Percentiles rank a stretch among this genome's conserved stretches.
phyloP scores from a whole-genome alignment of 2,888 invertebrate genomes.

The Athalia cordata region DNA sequence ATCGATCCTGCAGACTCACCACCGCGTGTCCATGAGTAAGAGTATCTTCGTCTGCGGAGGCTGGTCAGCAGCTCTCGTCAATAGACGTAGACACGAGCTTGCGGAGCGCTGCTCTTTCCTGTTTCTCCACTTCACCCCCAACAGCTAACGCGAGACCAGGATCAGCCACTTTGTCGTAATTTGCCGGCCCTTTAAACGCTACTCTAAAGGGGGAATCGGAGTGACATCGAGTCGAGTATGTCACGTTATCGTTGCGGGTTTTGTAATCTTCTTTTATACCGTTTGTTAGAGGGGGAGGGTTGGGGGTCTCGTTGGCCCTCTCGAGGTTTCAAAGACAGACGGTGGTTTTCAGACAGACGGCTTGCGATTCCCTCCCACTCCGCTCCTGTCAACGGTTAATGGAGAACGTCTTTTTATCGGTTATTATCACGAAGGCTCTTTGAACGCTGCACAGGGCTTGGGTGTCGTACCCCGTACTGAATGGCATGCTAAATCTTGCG shows the following conservation, averaged over 20 bases:
- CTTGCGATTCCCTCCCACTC: too few relatives aligned
- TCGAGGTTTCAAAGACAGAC: background rate
- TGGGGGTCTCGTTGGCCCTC: background rate
- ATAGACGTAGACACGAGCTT: slow-evolving; percentile 43
- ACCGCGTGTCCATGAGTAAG: slow-evolving; percentile 55
- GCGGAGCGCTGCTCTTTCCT: background rate
- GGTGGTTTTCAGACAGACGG: background rate
- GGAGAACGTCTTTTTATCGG: slow-evolving; percentile 17
- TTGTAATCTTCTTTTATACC: background rate
- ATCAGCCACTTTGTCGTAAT: slow-evolving; percentile 16
- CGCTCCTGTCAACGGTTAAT: background rate
- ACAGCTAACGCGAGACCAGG: slow-evolving; percentile 5
- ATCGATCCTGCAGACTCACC: slow-evolving; percentile 60
- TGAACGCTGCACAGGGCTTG: slow-evolving; percentile 1
- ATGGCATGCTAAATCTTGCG: background rate
- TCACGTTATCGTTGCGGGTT: background rate
- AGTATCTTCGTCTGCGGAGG: slow-evolving; percentile 50
- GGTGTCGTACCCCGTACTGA: background rate
- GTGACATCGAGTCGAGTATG: background rate
- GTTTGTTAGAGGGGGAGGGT: background rate
- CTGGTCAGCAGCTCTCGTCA: slow-evolving; percentile 50
- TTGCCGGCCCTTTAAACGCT: slow-evolving; percentile 19
- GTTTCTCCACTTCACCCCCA: background rate
- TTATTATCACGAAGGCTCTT: background rate
- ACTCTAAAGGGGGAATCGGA: background rate